A percentile compares a stretch with the other conserved stretches of the same genome.
These are phyloP conservation scores for Serilophus lunatus DNA, from an alignment of 2,113 vertebrate species.

Conservation along the genomic window DNA sequence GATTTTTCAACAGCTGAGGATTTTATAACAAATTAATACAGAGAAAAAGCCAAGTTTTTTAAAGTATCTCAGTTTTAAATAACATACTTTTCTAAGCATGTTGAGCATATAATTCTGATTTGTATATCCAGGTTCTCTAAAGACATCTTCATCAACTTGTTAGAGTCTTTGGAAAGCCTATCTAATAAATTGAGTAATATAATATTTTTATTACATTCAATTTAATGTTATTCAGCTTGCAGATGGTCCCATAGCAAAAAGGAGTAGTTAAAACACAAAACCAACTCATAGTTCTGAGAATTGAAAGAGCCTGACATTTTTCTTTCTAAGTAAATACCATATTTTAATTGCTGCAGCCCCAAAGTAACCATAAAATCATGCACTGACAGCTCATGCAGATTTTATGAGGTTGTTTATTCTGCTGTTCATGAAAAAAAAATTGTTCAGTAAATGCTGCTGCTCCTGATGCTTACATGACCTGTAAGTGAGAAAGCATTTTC, in stretches of 20 bases:
- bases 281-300: background rate
- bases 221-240: background rate
- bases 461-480: background rate
- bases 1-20: background rate
- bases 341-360: constrained; percentile 55
- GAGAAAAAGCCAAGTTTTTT: background rate
- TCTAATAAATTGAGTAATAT: background rate
- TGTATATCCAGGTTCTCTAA: background rate
- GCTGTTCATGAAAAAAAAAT: constrained; percentile 32
- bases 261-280: background rate
- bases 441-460: constrained; percentile 12
- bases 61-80: background rate
- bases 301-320: constrained; percentile 35
- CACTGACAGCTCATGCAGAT: constrained; percentile 19
- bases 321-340: constrained; percentile 59
- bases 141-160: background rate
- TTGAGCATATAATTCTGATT: background rate
- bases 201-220: background rate
- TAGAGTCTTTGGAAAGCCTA: background rate
- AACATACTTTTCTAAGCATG: background rate
- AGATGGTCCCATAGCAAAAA: background rate
- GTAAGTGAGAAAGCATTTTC: background rate
- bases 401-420: constrained; percentile 60
- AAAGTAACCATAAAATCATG: constrained; percentile 35
- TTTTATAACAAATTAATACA: background rate